Percentiles rank a stretch among this genome's conserved stretches.
Conservation (phyloP, 1,140 invertebrate species). For the Drosophila azteca region DNA sequence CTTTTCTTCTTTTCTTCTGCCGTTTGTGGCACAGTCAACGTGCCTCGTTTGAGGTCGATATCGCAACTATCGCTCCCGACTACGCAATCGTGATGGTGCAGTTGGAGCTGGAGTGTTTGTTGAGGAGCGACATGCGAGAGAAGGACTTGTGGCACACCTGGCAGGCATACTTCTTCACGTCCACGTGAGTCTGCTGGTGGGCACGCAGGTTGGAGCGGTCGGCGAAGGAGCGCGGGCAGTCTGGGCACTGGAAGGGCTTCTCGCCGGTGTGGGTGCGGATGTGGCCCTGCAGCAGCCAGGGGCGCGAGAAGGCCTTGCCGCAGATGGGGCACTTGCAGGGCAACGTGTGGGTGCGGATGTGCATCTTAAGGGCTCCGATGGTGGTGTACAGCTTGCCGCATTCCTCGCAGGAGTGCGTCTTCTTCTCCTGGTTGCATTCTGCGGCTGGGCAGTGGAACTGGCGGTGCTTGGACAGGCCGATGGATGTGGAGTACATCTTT, state of each 20-base stretch:
- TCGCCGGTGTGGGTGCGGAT: conserved; percentile 94
- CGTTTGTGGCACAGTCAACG: conserved; percentile 7
- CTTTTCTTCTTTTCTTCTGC: neutral
- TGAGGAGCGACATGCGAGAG: conserved; percentile 96
- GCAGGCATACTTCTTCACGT: conserved; percentile 85
- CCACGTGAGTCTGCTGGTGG: conserved; percentile 88
- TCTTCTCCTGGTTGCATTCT: conserved; percentile 85
- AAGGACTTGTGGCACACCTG: conserved; percentile 85
- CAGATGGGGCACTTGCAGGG: conserved; percentile 98
- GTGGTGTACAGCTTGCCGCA: conserved; percentile 85
- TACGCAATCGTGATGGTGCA: conserved; percentile 81
- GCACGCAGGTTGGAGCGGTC: conserved; percentile 93
- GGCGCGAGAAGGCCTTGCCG: conserved; percentile 98
- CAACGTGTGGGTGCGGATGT: conserved; percentile 91
- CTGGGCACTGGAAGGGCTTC: conserved; percentile 97
- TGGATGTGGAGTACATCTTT: conserved; percentile 98
- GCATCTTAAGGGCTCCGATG: conserved; percentile 87
- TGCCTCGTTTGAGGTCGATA: neutral
- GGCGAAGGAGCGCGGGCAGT: conserved; percentile 97
- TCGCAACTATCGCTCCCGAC: neutral
- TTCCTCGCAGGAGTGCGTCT: conserved; percentile 84
- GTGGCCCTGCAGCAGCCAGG: conserved; percentile 97
- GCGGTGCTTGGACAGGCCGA: conserved; percentile 96
- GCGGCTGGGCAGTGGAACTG: conserved; percentile 95
- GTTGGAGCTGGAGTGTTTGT: conserved; percentile 89